Evolutionary conservation across 2,113 vertebrate species (phyloP), one percentile per base, ranked within the genome.

Genomic region (Rostratula benghalensis): DNA sequence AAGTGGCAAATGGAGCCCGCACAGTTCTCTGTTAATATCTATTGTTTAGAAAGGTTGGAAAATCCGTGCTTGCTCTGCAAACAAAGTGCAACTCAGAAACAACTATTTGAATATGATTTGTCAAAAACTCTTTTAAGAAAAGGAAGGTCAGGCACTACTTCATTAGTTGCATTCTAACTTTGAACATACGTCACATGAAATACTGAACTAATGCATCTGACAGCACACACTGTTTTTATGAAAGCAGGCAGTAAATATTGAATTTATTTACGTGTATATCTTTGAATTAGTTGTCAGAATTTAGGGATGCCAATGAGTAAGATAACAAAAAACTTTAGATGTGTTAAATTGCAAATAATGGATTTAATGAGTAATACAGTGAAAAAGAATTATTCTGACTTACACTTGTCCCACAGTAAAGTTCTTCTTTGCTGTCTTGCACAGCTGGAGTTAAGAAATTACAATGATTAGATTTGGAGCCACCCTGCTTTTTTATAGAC

Each of bases 1-100:
- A 95, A 96, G 97, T 83, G 95, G 87, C 90, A 94, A 90, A 95
- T 83, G 70, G 69, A 73, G 51, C 89, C 73, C 53, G 89, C 89
- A 33, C 54, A 83, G 61, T 83, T 94, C 51, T 64, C 82, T 87
- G 65, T 54, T 89, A 75, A 64, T 95, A 93, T 90, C 85, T 95
- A 41, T 93, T 97, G 73, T 91, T 95, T 92, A 76, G 89, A 86
- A 92, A 87, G 64, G 80, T 56, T 95, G 75, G 76, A 89, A 56
- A 81, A 92, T 51, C 57, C 87, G 79, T 83, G 50, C 43, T 89
- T 80, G 61, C 31, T 85, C 60, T 95, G 61, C 73, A 83, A 96
- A 83, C 48, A 97, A 97, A 97, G 74, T 97, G 37, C 71, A 89
- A 50, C 50, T 95, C 79, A 70, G 71, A 70, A 91, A 71, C 74